Conservation (phyloP, 1,140 invertebrate genomes). For the Drosophila nigrodunni region DNA sequence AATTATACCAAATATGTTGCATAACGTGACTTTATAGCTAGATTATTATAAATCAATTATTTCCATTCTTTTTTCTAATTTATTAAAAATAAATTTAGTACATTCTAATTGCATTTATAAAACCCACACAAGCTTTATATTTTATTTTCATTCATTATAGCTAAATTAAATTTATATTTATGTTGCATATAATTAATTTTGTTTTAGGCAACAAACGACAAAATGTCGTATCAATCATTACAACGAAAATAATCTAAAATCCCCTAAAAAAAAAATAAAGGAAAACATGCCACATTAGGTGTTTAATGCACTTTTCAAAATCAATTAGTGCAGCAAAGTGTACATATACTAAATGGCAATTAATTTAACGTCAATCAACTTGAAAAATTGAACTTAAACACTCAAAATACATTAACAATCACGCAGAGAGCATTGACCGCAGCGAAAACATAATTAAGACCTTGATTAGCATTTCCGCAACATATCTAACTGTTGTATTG, state of each 20-base stretch:
- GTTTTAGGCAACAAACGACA: conserved; percentile 1
- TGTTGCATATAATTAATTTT: conserved; percentile 19
- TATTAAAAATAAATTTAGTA: not conserved
- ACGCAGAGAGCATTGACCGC: conserved; percentile 34
- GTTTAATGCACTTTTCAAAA: conserved; percentile 73
- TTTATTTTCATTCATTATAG: not conserved
- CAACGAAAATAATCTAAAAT: conserved; percentile 31
- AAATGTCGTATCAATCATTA: conserved; percentile 50
- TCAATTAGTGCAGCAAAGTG: conserved; percentile 60
- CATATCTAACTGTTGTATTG: not conserved
- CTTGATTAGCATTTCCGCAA: not conserved
- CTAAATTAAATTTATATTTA: conserved; percentile 11
- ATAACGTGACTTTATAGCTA: too few relatives aligned
- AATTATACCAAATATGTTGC: not conserved
- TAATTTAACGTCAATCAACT: conserved; percentile 73
- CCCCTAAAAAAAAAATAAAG: not conserved
- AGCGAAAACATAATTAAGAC: conserved; percentile 14
- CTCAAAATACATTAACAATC: conserved; percentile 71
- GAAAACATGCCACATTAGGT: conserved; percentile 24
- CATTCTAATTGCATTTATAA: not conserved
- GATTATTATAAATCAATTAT: too few relatives aligned
- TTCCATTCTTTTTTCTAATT: too few relatives aligned
- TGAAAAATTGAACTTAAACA: conserved; percentile 67
- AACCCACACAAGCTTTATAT: not conserved
- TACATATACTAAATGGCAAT: conserved; percentile 73